Evolutionary conservation across 2,888 invertebrate species (phyloP).

Genomic region (Oscheius onirici): DNA sequence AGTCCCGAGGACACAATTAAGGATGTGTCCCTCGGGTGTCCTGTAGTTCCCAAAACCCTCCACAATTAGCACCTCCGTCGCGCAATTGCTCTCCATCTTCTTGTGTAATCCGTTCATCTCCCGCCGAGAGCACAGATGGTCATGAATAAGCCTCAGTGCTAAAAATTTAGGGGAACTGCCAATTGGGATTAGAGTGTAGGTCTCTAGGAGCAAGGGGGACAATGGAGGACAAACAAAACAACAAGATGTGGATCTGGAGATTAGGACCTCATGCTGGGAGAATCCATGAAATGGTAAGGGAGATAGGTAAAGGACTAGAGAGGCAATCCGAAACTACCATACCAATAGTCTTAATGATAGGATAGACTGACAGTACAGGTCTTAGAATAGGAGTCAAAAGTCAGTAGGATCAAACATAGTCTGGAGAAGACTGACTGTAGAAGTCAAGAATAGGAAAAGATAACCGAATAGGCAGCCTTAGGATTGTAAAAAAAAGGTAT

Average conservation of each 20-base stretch:
- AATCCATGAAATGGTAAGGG: not conserved
- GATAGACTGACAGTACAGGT: too few species aligned
- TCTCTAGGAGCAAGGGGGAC: not conserved
- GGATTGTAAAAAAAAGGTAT: too few species aligned
- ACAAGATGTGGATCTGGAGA: not conserved
- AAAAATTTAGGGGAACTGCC: too few species aligned
- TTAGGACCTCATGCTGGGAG: not conserved
- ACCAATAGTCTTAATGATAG: too few species aligned
- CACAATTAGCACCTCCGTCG: conserved; percentile 32
- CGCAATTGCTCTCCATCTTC: conserved; percentile 16
- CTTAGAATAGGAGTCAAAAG: too few species aligned
- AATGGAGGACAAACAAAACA: not conserved
- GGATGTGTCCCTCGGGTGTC: conserved; percentile 24
- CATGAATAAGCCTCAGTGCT: too few species aligned
- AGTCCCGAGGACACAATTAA: conserved; percentile 10
- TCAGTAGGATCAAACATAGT: too few species aligned
- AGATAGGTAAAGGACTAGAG: not conserved
- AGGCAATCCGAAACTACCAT: too few species aligned
- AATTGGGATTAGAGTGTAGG: not conserved
- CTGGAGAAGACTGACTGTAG: too few species aligned
- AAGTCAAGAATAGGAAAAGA: too few species aligned
- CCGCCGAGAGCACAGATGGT: not conserved
- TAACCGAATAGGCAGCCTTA: too few species aligned
- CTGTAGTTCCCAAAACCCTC: not conserved
- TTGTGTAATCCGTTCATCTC: conserved; percentile 26